Percentiles rank a stretch among this genome's conserved stretches.
These are phyloP conservation scores for Pomatostomus ruficeps DNA, from an alignment of 2,113 vertebrate genomes.

Conservation along the genomic window DNA sequence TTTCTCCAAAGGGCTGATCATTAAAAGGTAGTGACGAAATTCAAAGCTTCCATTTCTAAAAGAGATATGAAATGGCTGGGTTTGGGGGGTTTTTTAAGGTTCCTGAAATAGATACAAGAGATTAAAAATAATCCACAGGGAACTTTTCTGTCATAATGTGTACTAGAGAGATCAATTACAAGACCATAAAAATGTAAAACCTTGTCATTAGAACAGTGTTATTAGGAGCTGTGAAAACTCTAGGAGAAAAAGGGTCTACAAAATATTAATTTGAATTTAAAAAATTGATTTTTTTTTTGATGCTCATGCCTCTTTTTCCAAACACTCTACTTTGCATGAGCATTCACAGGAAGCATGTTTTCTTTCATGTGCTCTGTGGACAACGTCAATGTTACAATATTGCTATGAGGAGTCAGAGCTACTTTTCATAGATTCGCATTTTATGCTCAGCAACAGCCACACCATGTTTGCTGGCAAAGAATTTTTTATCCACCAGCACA, in stretches of 20 bases:
- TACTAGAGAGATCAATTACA: slow-evolving; percentile 36
- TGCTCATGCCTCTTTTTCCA: not conserved
- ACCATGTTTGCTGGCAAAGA: not conserved
- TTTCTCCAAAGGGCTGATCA: slow-evolving; percentile 34
- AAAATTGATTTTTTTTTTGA: not conserved
- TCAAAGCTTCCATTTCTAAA: slow-evolving; percentile 27
- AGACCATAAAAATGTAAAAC: slow-evolving; percentile 34
- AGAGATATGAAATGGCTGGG: not conserved
- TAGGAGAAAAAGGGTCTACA: not conserved
- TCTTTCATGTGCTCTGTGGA: not conserved
- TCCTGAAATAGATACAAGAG: slow-evolving; percentile 51
- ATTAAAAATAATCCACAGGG: slow-evolving; percentile 26
- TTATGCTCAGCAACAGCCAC: not conserved
- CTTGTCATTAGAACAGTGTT: not conserved
- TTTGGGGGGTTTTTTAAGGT: not conserved
- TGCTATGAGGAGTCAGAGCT: not conserved
- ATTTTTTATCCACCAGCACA: not conserved
- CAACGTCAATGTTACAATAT: not conserved
- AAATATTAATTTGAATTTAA: not conserved
- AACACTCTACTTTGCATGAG: not conserved
- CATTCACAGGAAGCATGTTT: not conserved
- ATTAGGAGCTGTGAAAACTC: not conserved
- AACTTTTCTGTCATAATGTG: not conserved
- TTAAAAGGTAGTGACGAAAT: slow-evolving; percentile 31
- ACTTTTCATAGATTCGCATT: not conserved